These are phyloP conservation scores for Pituophis catenifer DNA, from an alignment of 2,113 vertebrate genomes.

Conservation along the genomic window DNA sequence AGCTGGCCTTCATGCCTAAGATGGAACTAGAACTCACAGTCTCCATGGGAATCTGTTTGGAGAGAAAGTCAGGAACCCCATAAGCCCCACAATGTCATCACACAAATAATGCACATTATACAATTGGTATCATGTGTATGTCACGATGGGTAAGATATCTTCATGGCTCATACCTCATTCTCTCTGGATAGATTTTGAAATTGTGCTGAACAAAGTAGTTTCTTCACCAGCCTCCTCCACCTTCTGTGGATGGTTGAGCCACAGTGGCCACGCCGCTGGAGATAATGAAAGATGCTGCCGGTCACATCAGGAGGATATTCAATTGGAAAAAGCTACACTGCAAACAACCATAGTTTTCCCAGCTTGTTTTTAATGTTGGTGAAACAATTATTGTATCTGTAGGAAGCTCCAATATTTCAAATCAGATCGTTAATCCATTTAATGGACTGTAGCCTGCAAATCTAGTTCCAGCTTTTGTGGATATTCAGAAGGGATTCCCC, in stretches of 20 bases:
- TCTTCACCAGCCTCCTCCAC: neutral
- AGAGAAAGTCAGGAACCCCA: neutral
- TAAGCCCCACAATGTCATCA: neutral
- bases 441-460: neutral
- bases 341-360: neutral
- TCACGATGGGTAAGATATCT: neutral
- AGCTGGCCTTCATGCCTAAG: neutral
- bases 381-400: neutral
- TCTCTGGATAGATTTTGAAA: neutral
- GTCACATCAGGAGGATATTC: neutral
- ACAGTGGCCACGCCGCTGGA: neutral
- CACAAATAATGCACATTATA: neutral
- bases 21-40: neutral
- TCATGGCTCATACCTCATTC: neutral
- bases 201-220: neutral
- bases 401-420: neutral
- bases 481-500: neutral
- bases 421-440: neutral
- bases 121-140: neutral
- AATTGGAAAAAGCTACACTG: neutral
- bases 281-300: neutral
- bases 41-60: neutral
- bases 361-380: neutral
- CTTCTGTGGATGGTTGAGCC: neutral
- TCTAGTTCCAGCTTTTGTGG: neutral